Conservation (phyloP, 2,113 vertebrate species). For the Scatophagus argus region DNA sequence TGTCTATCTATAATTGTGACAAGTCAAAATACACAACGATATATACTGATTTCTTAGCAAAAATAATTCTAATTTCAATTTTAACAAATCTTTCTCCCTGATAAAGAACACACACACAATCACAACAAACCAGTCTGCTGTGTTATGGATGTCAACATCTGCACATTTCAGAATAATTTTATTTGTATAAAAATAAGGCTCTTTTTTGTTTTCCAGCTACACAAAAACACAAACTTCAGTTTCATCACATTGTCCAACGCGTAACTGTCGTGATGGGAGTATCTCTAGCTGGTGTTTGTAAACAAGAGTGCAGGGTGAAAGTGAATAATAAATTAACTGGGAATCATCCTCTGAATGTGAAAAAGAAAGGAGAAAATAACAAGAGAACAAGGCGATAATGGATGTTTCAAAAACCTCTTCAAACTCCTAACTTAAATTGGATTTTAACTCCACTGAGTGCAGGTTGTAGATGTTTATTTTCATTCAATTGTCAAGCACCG, state of each 20-base stretch:
- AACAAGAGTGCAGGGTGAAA: constrained; percentile 33
- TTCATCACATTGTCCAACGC: constrained; percentile 7
- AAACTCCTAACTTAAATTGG: constrained; percentile 64
- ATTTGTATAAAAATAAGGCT: not conserved
- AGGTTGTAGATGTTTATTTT: constrained; percentile 72
- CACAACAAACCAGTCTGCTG: not conserved
- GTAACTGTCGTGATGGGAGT: not conserved
- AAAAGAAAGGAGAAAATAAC: constrained; percentile 38
- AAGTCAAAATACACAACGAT: too few relatives aligned
- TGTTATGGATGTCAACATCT: not conserved
- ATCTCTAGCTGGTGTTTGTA: constrained; percentile 38
- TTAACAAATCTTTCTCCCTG: not conserved
- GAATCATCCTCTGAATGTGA: constrained; percentile 29
- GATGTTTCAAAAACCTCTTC: constrained; percentile 60
- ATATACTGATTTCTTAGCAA: too few relatives aligned
- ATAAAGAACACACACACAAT: not conserved
- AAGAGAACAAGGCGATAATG: constrained; percentile 52
- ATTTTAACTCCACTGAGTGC: constrained; percentile 65
- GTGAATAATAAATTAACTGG: constrained; percentile 43
- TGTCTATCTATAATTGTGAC: too few relatives aligned
- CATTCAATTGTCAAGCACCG: constrained; percentile 69
- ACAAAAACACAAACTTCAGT: constrained; percentile 1
- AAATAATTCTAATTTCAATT: not conserved
- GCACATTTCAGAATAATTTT: not conserved
- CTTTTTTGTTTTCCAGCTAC: not conserved